phyloP scores from a whole-genome alignment of 2,888 invertebrate species.

The Drosophila sordidula region DNA sequence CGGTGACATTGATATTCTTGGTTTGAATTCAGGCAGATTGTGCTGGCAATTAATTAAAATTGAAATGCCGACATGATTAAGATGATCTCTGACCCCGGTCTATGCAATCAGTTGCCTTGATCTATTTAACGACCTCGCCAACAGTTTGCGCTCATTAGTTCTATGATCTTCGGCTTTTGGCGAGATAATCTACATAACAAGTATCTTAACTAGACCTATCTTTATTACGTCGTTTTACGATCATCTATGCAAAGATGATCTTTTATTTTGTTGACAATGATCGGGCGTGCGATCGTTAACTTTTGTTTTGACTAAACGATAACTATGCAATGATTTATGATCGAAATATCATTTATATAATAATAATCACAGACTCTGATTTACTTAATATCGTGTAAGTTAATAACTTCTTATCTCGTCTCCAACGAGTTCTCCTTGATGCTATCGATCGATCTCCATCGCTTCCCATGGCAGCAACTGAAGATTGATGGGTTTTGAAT shows the following conservation, averaged over 20 bases:
- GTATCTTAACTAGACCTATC: conserved; percentile 14
- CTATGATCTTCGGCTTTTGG: conserved; percentile 27
- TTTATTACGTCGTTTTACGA: conserved; percentile 8
- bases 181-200: conserved; percentile 32
- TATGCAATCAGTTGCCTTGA: conserved; percentile 20
- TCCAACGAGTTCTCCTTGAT: conserved; percentile 3
- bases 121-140: conserved; percentile 22
- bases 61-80: conserved; percentile 37
- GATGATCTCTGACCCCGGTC: conserved; percentile 35
- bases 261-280: background rate
- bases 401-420: conserved; percentile 6
- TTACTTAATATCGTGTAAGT: background rate
- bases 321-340: too few relatives aligned
- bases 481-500: conserved; percentile 56
- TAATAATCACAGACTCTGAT: background rate
- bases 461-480: conserved; percentile 5
- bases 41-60: conserved; percentile 32
- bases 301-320: background rate
- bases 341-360: background rate
- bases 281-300: background rate
- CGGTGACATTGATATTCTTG: conserved; percentile 64
- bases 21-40: conserved; percentile 16
- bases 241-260: conserved; percentile 1
- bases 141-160: conserved; percentile 33
- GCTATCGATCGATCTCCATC: conserved; percentile 16